phyloP scores from a whole-genome alignment of 2,888 invertebrate genomes.

The Drosophila dives region DNA sequence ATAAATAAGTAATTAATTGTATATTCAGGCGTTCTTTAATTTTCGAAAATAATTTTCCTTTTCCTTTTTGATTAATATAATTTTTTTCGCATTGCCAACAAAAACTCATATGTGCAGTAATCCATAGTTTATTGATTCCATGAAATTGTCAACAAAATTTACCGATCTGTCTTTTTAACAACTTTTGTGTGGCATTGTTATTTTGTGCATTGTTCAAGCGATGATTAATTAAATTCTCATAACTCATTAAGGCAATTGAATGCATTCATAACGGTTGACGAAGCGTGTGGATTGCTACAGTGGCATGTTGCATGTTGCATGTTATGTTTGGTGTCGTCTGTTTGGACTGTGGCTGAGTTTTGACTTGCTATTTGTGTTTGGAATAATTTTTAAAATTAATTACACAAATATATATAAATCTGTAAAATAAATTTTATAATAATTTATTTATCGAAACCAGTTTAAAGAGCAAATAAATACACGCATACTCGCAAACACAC shows the following conservation, averaged over 20 bases:
- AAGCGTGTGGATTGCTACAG: conserved; percentile 59
- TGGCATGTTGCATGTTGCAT: conserved; percentile 2
- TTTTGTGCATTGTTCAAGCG: conserved; percentile 46
- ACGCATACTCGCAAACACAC: conserved; percentile 24
- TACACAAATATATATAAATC: conserved; percentile 82
- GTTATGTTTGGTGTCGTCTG: conserved; percentile 28
- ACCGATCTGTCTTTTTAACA: conserved; percentile 5
- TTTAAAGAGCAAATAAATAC: conserved; percentile 64
- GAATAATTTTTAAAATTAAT: conserved; percentile 84
- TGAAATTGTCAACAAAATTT: conserved; percentile 6
- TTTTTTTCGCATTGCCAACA: not conserved
- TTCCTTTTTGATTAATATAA: not conserved
- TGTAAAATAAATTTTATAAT: conserved; percentile 83
- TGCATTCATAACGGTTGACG: conserved; percentile 73
- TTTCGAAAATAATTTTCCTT: not conserved
- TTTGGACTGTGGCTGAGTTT: conserved; percentile 43
- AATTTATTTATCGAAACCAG: conserved; percentile 82
- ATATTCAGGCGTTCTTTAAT: not conserved
- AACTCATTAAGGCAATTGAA: conserved; percentile 79
- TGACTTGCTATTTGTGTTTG: conserved; percentile 74
- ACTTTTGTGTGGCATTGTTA: conserved; percentile 21
- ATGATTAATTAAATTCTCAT: conserved; percentile 79
- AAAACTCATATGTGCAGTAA: not conserved
- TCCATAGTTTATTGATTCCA: not conserved
- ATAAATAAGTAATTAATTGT: not conserved